phyloP scores from a whole-genome alignment of 2,888 invertebrate species.

The Sesia bembeciformis region DNA sequence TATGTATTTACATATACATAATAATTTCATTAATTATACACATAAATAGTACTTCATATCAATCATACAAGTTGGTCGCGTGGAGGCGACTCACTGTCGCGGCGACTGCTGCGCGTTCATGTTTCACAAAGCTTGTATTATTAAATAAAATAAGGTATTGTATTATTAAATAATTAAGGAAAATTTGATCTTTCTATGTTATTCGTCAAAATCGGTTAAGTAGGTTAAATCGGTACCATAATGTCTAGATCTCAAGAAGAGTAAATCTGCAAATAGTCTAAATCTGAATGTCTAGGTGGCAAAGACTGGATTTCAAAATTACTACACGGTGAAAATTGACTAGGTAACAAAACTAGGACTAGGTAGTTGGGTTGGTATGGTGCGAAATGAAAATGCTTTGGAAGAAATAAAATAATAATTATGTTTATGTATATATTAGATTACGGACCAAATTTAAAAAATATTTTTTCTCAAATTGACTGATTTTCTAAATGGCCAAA shows the following conservation, averaged over 20 bases:
- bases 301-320: background rate
- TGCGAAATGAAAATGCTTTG: no score
- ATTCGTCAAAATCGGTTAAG: constrained; percentile 4
- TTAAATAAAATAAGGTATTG: no score
- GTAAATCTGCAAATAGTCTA: background rate
- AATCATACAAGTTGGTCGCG: constrained; percentile 38
- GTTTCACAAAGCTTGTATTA: no score
- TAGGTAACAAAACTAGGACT: background rate
- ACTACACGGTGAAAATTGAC: background rate
- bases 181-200: no score
- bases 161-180: no score
- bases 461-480: no score
- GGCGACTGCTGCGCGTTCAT: constrained; percentile 5
- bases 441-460: no score
- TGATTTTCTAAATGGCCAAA: no score
- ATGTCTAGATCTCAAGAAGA: background rate
- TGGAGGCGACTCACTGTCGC: constrained; percentile 12
- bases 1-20: constrained; percentile 73
- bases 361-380: no score
- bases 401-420: no score
- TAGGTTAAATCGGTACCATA: constrained; percentile 1
- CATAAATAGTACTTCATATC: constrained; percentile 64
- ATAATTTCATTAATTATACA: constrained; percentile 58
- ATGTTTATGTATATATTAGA: no score
- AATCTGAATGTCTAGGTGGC: background rate